Evolutionary conservation across 2,888 invertebrate genomes (phyloP).

Genomic region (Eilema depressum): DNA sequence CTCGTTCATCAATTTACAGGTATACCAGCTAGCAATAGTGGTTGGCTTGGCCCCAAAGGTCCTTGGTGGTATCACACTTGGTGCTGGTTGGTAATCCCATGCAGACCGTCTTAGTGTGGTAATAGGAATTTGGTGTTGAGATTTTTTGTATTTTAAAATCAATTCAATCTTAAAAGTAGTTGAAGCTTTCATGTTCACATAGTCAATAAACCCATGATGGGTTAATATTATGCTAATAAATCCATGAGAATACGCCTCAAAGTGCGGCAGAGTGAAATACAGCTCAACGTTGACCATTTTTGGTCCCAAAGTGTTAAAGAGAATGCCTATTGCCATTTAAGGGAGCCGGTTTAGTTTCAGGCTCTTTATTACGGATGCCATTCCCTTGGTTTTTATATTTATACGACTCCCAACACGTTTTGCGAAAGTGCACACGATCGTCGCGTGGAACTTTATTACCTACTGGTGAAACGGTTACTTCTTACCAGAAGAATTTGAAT

Average conservation of each 20-base stretch:
- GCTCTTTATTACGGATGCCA: slow-evolving; percentile 9
- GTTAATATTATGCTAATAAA: slow-evolving; percentile 12
- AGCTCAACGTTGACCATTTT: slow-evolving; percentile 8
- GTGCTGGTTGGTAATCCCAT: no score
- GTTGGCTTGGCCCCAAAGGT: no score
- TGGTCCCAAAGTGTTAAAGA: slow-evolving; percentile 14
- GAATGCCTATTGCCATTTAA: slow-evolving; percentile 9
- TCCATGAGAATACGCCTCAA: not conserved
- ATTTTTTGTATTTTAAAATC: not conserved
- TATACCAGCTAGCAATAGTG: no score
- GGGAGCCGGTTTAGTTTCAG: slow-evolving; percentile 5
- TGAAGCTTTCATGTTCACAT: not conserved
- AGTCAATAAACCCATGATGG: not conserved
- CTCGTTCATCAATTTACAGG: no score
- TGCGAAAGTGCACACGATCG: slow-evolving; percentile 12
- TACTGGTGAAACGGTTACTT: slow-evolving; percentile 4
- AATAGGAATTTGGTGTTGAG: no score
- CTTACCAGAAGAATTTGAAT: slow-evolving; percentile 1
- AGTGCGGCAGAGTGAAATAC: slow-evolving; percentile 5
- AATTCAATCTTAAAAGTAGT: not conserved
- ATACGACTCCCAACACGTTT: slow-evolving; percentile 8
- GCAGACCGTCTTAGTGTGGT: no score
- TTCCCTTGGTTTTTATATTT: slow-evolving; percentile 13
- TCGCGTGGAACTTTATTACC: not conserved
- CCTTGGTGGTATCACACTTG: no score